A percentile compares a stretch with the other conserved stretches of the same genome.
phyloP scores from a whole-genome alignment of 2,888 invertebrate genomes.

The Dastarcus helophoroides region DNA sequence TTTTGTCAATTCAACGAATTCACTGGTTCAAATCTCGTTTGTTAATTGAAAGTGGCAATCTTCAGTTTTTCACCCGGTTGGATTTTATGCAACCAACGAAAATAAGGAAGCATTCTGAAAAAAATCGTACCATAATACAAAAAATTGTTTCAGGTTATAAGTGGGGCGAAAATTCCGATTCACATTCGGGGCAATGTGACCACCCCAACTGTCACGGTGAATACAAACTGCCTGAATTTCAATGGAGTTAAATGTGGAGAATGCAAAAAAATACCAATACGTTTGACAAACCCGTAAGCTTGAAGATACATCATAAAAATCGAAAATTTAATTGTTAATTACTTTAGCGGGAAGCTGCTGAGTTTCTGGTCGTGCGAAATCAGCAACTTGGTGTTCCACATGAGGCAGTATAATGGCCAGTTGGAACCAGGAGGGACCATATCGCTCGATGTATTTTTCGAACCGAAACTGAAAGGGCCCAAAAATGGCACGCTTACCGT shows the following conservation, averaged over 20 bases:
- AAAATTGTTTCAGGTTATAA: constrained; percentile 39
- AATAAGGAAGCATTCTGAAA: too few relatives aligned
- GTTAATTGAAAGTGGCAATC: too few relatives aligned
- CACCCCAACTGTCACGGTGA: constrained; percentile 43
- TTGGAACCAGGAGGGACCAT: constrained; percentile 41
- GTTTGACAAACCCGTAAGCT: constrained; percentile 47
- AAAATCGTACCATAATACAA: too few relatives aligned
- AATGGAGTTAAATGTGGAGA: constrained; percentile 48
- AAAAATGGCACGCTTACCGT: constrained; percentile 29
- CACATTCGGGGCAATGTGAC: constrained; percentile 45
- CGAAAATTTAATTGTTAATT: constrained; percentile 4
- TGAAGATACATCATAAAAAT: not conserved
- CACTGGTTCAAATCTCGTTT: too few relatives aligned
- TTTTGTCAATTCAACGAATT: too few relatives aligned
- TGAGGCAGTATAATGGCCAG: constrained; percentile 36
- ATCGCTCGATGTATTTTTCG: constrained; percentile 45
- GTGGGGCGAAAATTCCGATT: constrained; percentile 49
- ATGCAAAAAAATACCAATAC: constrained; percentile 42
- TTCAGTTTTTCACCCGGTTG: too few relatives aligned
- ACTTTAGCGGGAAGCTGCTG: constrained; percentile 43
- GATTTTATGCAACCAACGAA: too few relatives aligned
- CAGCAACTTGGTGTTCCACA: constrained; percentile 29
- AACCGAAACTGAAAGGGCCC: constrained; percentile 41
- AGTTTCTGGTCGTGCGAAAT: constrained; percentile 45
- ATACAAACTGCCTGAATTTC: constrained; percentile 40